These are phyloP conservation scores for Pollenia angustigena DNA, from an alignment of 2,888 invertebrate species.

Conservation along the genomic window DNA sequence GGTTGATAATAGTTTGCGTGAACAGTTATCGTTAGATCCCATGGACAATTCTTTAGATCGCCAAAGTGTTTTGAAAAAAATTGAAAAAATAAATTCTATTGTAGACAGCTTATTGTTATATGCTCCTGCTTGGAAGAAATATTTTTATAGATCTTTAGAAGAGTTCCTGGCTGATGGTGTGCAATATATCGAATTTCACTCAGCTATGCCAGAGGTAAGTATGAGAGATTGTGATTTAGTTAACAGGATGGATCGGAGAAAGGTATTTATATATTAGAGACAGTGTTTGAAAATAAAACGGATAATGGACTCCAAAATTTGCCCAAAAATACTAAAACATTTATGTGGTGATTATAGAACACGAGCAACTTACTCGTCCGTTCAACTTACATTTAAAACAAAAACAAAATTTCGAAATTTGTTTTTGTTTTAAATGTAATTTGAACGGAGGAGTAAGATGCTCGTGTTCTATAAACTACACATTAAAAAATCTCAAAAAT, in stretches of 20 bases:
- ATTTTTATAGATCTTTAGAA: conserved; percentile 87
- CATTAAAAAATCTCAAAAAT: too few species aligned
- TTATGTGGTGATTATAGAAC: too few species aligned
- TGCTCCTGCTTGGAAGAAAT: conserved; percentile 87
- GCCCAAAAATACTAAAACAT: too few species aligned
- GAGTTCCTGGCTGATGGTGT: conserved; percentile 88
- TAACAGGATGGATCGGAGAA: background rate
- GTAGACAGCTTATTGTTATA: conserved; percentile 86
- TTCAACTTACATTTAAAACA: too few species aligned
- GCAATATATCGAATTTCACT: conserved; percentile 89
- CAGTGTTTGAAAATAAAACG: too few species aligned
- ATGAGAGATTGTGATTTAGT: background rate
- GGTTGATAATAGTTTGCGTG: conserved; percentile 86
- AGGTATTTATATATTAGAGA: too few species aligned
- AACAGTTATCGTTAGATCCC: conserved; percentile 86
- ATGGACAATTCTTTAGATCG: conserved; percentile 85
- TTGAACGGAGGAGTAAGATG: too few species aligned
- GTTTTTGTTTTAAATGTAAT: too few species aligned
- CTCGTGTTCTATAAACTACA: too few species aligned
- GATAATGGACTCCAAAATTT: too few species aligned
- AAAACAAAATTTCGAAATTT: too few species aligned
- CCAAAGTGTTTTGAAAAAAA: conserved; percentile 86
- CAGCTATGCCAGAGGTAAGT: conserved; percentile 85
- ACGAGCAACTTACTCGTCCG: too few species aligned
- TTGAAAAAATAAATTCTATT: conserved; percentile 86